These are phyloP conservation scores for Rhagologus leucostigma DNA, from an alignment of 2,113 vertebrate species.

Conservation along the genomic window DNA sequence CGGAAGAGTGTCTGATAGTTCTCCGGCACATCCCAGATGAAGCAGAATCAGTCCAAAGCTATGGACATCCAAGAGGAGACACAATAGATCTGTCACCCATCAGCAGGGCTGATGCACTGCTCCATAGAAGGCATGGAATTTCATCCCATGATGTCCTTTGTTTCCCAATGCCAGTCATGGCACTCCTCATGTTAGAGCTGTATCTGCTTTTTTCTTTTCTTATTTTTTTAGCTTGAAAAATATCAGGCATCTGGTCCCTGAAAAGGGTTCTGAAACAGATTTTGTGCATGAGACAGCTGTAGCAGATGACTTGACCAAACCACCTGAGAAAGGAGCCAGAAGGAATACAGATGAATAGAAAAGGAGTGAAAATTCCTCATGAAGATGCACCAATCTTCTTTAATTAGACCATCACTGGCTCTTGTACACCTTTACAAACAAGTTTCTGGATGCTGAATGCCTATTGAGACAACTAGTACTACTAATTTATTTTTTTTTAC, in stretches of 20 bases:
- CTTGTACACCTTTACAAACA: neutral
- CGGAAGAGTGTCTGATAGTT: neutral
- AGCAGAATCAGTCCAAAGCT: neutral
- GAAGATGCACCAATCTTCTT: neutral
- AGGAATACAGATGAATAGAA: neutral
- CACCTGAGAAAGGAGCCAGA: neutral
- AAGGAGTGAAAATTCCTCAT: neutral
- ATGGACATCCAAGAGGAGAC: neutral
- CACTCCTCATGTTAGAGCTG: neutral
- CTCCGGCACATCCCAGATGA: neutral
- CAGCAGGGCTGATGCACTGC: neutral
- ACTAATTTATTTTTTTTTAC: neutral
- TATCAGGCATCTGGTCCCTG: neutral
- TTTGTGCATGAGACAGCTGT: neutral
- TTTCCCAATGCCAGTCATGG: neutral
- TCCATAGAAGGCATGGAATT: neutral
- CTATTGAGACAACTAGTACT: neutral
- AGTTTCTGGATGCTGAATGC: neutral
- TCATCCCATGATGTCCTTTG: neutral
- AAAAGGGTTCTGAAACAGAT: neutral
- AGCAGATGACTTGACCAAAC: neutral
- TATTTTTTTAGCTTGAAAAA: neutral
- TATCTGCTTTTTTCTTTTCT: neutral
- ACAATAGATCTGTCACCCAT: neutral
- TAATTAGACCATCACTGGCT: neutral